Conservation (phyloP, 2,113 vertebrate genomes). For the Cnemophilus loriae region DNA sequence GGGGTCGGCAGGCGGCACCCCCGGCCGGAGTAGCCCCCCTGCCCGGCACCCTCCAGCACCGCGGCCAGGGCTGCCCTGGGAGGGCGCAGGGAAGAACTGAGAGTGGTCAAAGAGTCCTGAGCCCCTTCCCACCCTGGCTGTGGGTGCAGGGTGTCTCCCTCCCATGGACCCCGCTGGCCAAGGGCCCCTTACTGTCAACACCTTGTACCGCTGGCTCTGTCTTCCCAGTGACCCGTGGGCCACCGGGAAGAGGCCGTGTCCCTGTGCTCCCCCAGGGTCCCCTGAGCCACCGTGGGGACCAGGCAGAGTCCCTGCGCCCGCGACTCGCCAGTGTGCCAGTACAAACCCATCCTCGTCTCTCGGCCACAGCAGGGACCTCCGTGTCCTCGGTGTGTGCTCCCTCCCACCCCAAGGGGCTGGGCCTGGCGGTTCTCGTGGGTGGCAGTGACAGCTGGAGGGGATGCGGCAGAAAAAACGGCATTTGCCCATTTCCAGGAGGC, state of each 20-base stretch:
- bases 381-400: fast-evolving
- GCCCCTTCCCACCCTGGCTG: fast-evolving
- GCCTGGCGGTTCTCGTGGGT: fast-evolving
- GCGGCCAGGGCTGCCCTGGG: too few relatives aligned
- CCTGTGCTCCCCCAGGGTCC: background rate
- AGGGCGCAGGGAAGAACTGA: too few relatives aligned
- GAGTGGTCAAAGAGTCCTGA: background rate
- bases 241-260: background rate
- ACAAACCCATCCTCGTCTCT: background rate
- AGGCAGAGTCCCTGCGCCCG: background rate
- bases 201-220: fast-evolving
- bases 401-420: background rate
- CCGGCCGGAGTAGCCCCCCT: background rate
- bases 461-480: background rate
- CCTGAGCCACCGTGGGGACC: fast-evolving
- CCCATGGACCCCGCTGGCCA: too few relatives aligned
- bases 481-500: background rate
- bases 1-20: background rate
- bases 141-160: background rate
- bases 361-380: fast-evolving
- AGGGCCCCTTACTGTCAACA: background rate
- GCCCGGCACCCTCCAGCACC: background rate
- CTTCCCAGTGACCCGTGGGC: background rate
- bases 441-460: background rate
- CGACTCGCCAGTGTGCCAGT: fast-evolving